A percentile compares a stretch with the other conserved stretches of the same genome.
Conservation (phyloP, 2,888 invertebrate species). For the Antitype chi region DNA sequence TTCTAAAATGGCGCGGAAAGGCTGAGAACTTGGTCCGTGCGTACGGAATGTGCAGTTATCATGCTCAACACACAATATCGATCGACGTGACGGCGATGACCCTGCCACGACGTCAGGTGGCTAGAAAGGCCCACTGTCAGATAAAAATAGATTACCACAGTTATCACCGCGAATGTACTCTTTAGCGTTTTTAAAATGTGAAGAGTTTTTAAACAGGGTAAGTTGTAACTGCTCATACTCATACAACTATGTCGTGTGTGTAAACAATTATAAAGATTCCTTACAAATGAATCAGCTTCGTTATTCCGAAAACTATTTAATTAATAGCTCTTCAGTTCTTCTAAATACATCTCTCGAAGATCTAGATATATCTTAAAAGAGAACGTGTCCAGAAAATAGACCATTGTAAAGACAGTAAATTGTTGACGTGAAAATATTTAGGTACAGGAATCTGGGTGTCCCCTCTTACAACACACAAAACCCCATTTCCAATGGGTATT, state of each 20-base stretch:
- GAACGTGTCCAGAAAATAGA: neutral
- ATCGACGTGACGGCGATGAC: constrained; percentile 46
- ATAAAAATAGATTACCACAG: constrained; percentile 73
- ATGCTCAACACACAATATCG: constrained; percentile 43
- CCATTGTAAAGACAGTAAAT: neutral
- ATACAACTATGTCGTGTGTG: neutral
- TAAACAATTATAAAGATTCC: neutral
- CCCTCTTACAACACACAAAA: neutral
- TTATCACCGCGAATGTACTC: constrained; percentile 49
- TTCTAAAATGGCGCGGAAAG: constrained; percentile 21
- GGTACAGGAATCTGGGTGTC: neutral
- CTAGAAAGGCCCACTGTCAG: constrained; percentile 62
- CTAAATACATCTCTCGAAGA: no score
- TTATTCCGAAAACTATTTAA: neutral
- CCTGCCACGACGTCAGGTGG: constrained; percentile 71
- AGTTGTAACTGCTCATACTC: neutral
- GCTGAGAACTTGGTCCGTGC: constrained; percentile 3
- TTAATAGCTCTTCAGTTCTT: constrained; percentile 21
- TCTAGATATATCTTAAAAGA: neutral
- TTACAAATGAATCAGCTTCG: constrained; percentile 1
- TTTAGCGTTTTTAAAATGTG: constrained; percentile 1
- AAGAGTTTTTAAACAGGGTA: neutral
- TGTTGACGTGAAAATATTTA: constrained; percentile 5
- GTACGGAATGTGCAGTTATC: constrained; percentile 45
- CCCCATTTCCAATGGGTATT: constrained; percentile 13